These are phyloP conservation scores for Drosophila simulans DNA, from an alignment of 1,140 invertebrate genomes.

Conservation along the genomic window DNA sequence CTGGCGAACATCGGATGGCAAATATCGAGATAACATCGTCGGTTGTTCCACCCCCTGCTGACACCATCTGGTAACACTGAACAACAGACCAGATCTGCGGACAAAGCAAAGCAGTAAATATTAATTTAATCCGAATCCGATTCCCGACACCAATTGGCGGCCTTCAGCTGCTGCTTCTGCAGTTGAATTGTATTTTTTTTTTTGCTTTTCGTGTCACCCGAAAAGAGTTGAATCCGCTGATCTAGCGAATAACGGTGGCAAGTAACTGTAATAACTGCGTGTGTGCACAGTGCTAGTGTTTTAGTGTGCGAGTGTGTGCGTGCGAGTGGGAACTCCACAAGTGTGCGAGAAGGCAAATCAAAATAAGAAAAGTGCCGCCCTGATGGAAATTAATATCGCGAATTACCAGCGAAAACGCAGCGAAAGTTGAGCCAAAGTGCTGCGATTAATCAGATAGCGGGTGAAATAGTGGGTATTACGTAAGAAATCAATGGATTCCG, in stretches of 20 bases:
- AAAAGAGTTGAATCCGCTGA: slow-evolving; percentile 8
- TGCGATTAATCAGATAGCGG: slow-evolving; percentile 27
- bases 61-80: not conserved
- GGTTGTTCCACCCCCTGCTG: not conserved
- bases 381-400: slow-evolving; percentile 67
- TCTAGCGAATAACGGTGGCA: slow-evolving; percentile 7
- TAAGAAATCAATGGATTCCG: slow-evolving; percentile 61
- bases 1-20: not conserved
- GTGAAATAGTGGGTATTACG: slow-evolving; percentile 71
- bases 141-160: slow-evolving; percentile 25
- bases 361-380: slow-evolving; percentile 68
- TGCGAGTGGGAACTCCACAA: slow-evolving; percentile 65
- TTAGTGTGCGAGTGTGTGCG: slow-evolving; percentile 15
- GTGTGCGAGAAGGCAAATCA: slow-evolving; percentile 74
- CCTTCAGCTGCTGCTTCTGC: slow-evolving; percentile 3
- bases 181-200: slow-evolving; percentile 17
- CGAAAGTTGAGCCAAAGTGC: slow-evolving; percentile 13
- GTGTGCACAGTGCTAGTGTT: not conserved
- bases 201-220: not conserved
- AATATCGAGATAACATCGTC: not conserved
- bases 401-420: slow-evolving; percentile 51
- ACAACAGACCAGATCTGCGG: not conserved
- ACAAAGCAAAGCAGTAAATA: slow-evolving; percentile 33
- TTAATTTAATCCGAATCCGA: slow-evolving; percentile 10
- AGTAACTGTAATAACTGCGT: slow-evolving; percentile 12